Evolutionary conservation across 92 coral and sea anemone genomes (phyloP), one percentile per base, ranked within the genome.

Genomic region (Zoanthus sansibaricus): DNA sequence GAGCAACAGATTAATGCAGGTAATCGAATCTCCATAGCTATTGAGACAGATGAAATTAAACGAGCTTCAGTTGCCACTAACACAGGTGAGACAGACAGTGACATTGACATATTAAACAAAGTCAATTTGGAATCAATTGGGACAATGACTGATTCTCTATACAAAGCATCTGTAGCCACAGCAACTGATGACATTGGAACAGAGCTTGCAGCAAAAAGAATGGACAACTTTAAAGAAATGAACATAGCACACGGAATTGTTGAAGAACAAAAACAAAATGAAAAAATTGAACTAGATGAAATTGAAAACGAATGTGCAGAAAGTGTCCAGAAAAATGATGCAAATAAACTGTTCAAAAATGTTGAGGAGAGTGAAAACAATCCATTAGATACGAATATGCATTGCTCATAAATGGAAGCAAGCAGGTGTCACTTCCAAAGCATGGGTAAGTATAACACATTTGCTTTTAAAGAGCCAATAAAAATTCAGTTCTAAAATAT

Each of bases 141-240:
- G 17, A 94, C 98, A 79, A 94, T 94, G 98, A 94, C 98, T 7
- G 98, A 94, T 49, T 93, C 98, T 9, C 72, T 94, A 72, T 91
- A 90, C 89, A 86, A 87, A 70, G 90, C 95, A 17, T 91, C 94
- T 13, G 98, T 94, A 6, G 95, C 94, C 14, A 94, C 96, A 12
- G 91, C 79, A 48, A 92, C 94, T 7, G 92, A 91, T 16, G 54
- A 9, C 0, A 10, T 64, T 47, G 75, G 66, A 64, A 45, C 20
- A 16, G 61, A 46, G 42, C 58, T 45, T 20, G 75, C 20, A 31
- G n/a, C 42, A 12, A 20, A 21, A 74, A 47, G 58, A 64, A 80
- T 46, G 18, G 75, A 67, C 15, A 32, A 13, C 15, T 54, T 76
- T 6, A 54, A 30, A 66, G 75, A 80, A 80, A 46, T 20, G 4